Evolutionary conservation across 2,113 vertebrate genomes (phyloP), one percentile per base, ranked within the genome.

Genomic region (Isichthys henryi): DNA sequence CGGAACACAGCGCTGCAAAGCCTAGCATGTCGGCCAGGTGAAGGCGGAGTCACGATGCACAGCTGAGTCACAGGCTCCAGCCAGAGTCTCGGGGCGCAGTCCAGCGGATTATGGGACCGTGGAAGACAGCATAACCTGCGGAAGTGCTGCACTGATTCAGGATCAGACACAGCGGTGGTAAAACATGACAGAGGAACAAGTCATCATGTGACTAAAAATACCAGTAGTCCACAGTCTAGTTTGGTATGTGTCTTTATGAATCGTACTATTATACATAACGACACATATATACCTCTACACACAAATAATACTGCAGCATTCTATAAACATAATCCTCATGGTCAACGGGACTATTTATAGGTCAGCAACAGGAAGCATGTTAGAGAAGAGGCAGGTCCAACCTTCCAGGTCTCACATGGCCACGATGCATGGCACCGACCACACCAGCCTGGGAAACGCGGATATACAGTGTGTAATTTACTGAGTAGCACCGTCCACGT

Each of bases 201-300:
- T 88, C 70, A 52, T 39, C 88, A 1, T 89, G 13, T n/a, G 35
- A 62, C 88, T 53, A 89, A 89, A 89, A 48, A 89, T 84, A 83
- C 77, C 45, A 35, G 3, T 10, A 70, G 9, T 70, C 21, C 9
- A 50, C 45, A 27, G 83, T 86, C 83, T 50, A 50, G 83, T 48
- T 8, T 80, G 74, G 74, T 43, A 70, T 13, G 15, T 19, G 17
- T 80, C 74, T 80, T 43, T 80, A 80, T 77, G 74, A 35, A 17
- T 77, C 15, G 17, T 35, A 80, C 35, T 39, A 6, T 80, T 43
- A 80, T 43, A 80, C 2, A 80, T 43, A 80, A 39, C 13, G 5
- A 43, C 11, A 19, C 11, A 39, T 43, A 43, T 80, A 17, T 6
- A 43, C 15, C 13, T 43, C 35, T n/a, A 53, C 21, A 17, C 70